Evolutionary conservation across 2,797 vertebrate species (phyloP), one percentile per base, ranked within the genome.

Genomic region (Pristis pectinata): DNA sequence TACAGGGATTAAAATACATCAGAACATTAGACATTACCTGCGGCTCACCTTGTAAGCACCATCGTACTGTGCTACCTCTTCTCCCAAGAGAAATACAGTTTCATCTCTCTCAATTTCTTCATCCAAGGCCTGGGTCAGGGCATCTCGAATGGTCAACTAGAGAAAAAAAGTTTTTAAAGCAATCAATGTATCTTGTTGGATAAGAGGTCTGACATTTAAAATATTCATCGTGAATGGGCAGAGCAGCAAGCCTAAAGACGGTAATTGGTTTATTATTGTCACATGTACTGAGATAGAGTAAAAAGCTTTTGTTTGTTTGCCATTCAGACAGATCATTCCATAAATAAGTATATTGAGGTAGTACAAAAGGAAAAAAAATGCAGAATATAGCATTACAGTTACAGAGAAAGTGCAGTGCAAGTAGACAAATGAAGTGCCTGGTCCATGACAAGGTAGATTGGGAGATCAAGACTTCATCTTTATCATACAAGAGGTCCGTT

Each of bases 1-100:
- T 76, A 76, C 11, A 41, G 22, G 72, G 17, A 44, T 53, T 49
- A 41, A 80, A 53, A 76, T 34, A 4, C 53, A 10, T 22, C 8
- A 64, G 41, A 27, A 76, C 24, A 27, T 27, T 34, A 56, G 1
- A 0, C 30, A 2, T 41, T 94, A 53, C 44, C 95, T 30, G 44
- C 27, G 53, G 6, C 95, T 93, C 95, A 99, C 99, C 98, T 99
- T 99, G 97, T 99, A 99, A 70, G 99, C 99, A 0, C 99, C 99
- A 15, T 99, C 99, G 17, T 99, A 99, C 96, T 99, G 99, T 0
- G 99, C 99, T 83, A 99, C 99, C 96, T 99, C 99, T 96, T 99
- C 99, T 0, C 99, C 99, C 79, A 99, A 96, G 70, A 99, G 96
- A 95, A 99, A 99, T 3, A 99, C 99, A 0, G 96, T 97, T 95